These are phyloP conservation scores for Heliothis subflexa DNA, from an alignment of 1,140 invertebrate genomes.

Conservation along the genomic window DNA sequence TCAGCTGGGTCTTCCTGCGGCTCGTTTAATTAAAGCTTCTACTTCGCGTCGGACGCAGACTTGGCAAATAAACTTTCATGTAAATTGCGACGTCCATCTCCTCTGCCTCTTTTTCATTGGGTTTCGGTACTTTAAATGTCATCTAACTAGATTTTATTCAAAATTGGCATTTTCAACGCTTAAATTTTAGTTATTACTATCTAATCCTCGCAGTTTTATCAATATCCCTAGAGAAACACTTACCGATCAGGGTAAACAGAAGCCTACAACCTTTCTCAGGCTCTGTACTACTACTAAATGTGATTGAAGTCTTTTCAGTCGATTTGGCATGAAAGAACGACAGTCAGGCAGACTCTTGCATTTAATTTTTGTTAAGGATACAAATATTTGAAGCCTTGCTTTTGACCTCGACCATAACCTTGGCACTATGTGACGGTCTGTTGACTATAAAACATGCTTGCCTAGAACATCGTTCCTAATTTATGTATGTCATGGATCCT, in stretches of 20 bases:
- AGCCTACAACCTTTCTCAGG: too few species aligned
- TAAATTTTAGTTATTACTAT: background rate
- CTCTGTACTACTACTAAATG: too few species aligned
- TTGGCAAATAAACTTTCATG: slow-evolving; percentile 54
- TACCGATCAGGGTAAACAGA: too few species aligned
- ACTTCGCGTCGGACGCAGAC: slow-evolving; percentile 46
- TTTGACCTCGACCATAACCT: background rate
- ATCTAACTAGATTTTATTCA: background rate
- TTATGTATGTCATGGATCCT: slow-evolving; percentile 7
- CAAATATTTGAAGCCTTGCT: background rate
- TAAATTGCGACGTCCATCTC: slow-evolving; percentile 47
- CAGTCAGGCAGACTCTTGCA: too few species aligned
- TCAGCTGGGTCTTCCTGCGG: slow-evolving; percentile 41
- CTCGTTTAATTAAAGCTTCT: slow-evolving; percentile 53
- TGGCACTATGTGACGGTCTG: background rate
- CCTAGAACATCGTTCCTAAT: background rate
- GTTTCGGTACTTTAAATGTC: slow-evolving; percentile 3
- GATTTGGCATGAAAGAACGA: too few species aligned
- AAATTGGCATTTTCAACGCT: background rate
- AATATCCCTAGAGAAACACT: too few species aligned
- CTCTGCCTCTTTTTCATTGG: slow-evolving; percentile 39
- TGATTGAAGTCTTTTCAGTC: too few species aligned
- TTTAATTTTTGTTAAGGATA: too few species aligned
- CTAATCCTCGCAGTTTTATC: too few species aligned
- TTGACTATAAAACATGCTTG: background rate